Conservation (phyloP, 2,797 vertebrate genomes). For the Cheirogaleus major region DNA sequence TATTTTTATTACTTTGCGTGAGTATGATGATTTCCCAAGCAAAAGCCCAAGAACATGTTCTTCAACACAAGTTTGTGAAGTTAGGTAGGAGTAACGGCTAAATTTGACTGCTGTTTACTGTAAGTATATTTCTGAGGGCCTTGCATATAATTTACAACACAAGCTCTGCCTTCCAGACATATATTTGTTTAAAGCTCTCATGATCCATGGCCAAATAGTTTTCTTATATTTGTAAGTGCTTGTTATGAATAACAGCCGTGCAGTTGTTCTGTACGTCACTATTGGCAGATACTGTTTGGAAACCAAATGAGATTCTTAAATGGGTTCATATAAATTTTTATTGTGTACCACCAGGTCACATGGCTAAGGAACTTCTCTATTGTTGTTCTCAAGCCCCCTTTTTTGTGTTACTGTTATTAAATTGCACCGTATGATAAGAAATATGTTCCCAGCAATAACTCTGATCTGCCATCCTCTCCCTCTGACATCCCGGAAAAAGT, state of each 20-base stretch:
- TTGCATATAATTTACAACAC: conserved; percentile 47
- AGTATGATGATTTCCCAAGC: not conserved
- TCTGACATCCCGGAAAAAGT: not conserved
- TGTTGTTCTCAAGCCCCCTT: not conserved
- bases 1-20: not conserved
- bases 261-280: not conserved
- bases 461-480: not conserved
- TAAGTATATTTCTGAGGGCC: conserved; percentile 39
- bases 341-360: not conserved
- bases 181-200: conserved; percentile 19
- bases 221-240: conserved; percentile 44
- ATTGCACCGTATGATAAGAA: conserved; percentile 43
- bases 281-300: conserved; percentile 51
- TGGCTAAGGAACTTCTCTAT: not conserved
- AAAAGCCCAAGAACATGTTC: not conserved
- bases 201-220: conserved; percentile 25
- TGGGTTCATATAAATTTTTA: conserved; percentile 51
- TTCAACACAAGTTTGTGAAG: not conserved
- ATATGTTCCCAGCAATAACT: not conserved
- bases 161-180: conserved; percentile 41
- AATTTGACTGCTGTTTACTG: not conserved
- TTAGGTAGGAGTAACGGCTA: not conserved
- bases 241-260: conserved; percentile 57
- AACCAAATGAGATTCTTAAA: conserved; percentile 54
- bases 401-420: conserved; percentile 29